Evolutionary conservation across 2,888 invertebrate species (phyloP), one percentile per base, ranked within the genome.

Genomic region (Chrysolina oricalcia): DNA sequence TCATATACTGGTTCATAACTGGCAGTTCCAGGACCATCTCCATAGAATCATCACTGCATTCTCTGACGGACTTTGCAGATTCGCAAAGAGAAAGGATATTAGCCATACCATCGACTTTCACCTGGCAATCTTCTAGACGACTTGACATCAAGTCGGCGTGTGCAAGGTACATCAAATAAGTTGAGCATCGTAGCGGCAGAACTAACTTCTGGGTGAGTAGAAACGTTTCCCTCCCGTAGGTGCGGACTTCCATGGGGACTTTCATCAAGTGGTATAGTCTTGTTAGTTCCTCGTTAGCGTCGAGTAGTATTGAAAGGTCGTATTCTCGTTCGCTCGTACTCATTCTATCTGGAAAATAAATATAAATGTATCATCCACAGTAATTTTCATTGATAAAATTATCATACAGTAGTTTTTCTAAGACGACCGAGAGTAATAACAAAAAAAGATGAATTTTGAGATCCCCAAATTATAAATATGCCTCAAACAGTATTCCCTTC

Each of bases 201-300:
- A 86, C 81, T 41, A 85, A 70, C 79, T 85, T 81, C 79, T 87
- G 87, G 10, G 86, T 79, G 6, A 87, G 74, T n/a, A 80, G 13
- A 8, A 85, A 66, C 27, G 82, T 76, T 46, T 85, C 81, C 72
- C 80, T 81, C 8, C 83, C 80, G 65, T 84, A 85, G 43, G 82
- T 81, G 17, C 85, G 80, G 0, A 84, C 80, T 80, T 86, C 86
- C 66, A 86, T 79, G 0, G 87, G 86, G 62, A 83, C 76, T 21
- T 83, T 77, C 78, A 86, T 75, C 70, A 80, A 80, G 69, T 81
- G 75, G 66, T 85, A 83, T 4, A 81, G 74, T 43, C 83, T 80
- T 0, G 80, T 78, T 11, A 86, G 73, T 63, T 79, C 79, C n/a
- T 81, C 79, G 35, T 77, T 81, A n/a, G 83, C 78, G 72, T 87